Evolutionary conservation across 2,113 vertebrate genomes (phyloP), one percentile per base, ranked within the genome.

Genomic region (Heterochromis multidens): DNA sequence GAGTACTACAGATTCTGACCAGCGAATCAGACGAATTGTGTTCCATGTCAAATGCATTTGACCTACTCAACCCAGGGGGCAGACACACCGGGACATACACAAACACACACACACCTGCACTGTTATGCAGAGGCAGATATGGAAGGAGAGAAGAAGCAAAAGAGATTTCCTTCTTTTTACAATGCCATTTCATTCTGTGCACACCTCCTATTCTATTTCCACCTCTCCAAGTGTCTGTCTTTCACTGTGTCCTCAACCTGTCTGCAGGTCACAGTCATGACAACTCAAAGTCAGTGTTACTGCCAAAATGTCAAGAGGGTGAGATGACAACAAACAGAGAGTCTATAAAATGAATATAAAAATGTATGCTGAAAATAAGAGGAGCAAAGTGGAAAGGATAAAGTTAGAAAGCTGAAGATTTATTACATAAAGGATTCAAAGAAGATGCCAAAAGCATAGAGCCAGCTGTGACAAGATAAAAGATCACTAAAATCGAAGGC

Each of bases 211-310:
- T 35, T 61, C 29, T 23, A 17, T 74, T 77, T 72, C 40, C 81
- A 88, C 43, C 25, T 74, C 62, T 79, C 49, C 59, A 56, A 23
- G 14, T 59, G 63, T 91, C 76, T 84, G 54, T 74, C 80, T 83
- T 59, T 89, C 72, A 52, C 82, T 35, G 17, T 85, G 91, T 91
- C 84, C 90, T 88, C 89, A 57, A 67, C 85, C 80, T 77, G 87
- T 92, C 92, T 88, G 70, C 76, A 79, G 93, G 92, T 94, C 79
- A 92, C 92, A 89, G 87, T 56, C 76, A 57, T 65, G 77, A 81
- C 87, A 93, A 89, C 88, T 93, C 93, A 95, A 94, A 95, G 93
- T 78, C 82, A 84, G 74, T n/a, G 87, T 87, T 85, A 57, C 70
- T 29, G 63, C 60, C n/a, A 87, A 90, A 82, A 93, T 93, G 94